Percentiles rank a stretch among this genome's conserved stretches.
Conservation (phyloP, 53 echinoderm and acorn worm genomes). For the Paracentrotus lividus region DNA sequence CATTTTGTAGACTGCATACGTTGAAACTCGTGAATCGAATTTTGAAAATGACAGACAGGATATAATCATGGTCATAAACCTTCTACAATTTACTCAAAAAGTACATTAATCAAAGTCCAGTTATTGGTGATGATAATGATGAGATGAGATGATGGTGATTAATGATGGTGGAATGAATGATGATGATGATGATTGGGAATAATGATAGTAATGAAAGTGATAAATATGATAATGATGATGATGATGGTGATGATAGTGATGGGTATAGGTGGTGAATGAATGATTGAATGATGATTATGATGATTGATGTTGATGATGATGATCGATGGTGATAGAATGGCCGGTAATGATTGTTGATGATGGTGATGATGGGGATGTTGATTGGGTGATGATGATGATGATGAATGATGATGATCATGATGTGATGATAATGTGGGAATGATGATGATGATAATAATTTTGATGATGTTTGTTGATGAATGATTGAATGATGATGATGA, state of each 20-base stretch:
- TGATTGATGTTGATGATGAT: not conserved
- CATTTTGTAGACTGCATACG: not conserved
- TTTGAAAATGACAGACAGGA: too few species aligned
- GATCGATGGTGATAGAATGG: too few species aligned
- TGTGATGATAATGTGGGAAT: too few species aligned
- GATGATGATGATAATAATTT: too few species aligned
- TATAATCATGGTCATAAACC: not conserved
- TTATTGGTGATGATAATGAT: not conserved
- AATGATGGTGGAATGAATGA: not conserved
- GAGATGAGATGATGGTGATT: not conserved
- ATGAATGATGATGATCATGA: conserved; percentile 29
- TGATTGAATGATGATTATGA: conserved; percentile 47
- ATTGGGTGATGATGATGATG: not conserved
- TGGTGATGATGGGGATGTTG: conserved; percentile 8
- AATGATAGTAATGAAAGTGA: not conserved
- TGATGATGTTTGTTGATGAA: too few species aligned
- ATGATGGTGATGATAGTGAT: conserved; percentile 22
- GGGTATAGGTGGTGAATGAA: too few species aligned
- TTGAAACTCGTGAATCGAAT: too few species aligned
- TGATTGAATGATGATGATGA: not conserved
- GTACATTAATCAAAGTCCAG: too few species aligned
- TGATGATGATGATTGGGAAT: not conserved
- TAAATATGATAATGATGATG: not conserved
- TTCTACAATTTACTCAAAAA: not conserved
- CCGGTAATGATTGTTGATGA: too few species aligned